A percentile compares a stretch with the other conserved stretches of the same genome.
Conservation (phyloP, 2,888 invertebrate genomes). For the Dolichopus griseipennis region DNA sequence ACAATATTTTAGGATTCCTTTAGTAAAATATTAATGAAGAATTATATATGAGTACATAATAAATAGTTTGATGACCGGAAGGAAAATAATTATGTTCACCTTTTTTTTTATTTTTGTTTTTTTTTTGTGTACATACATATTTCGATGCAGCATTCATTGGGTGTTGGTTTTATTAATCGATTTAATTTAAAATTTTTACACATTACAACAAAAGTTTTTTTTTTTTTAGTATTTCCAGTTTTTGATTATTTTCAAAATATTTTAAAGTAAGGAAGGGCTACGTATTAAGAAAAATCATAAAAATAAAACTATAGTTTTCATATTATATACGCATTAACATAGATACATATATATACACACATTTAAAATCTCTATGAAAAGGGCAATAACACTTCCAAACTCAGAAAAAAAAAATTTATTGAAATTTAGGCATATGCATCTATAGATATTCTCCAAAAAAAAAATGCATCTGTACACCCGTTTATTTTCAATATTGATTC, state of each 20-base stretch:
- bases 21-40: too few species aligned
- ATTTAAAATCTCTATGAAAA: neutral
- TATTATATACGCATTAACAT: neutral
- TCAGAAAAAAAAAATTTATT: neutral
- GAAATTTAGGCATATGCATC: constrained; percentile 1
- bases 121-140: neutral
- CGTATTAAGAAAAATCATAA: neutral
- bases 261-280: neutral
- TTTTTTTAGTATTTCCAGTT: neutral
- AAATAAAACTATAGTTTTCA: neutral
- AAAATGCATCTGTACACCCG: constrained; percentile 11
- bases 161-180: neutral
- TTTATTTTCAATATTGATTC: neutral
- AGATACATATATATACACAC: too few species aligned
- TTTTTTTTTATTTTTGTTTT: neutral
- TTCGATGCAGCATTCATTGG: neutral
- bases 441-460: neutral
- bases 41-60: too few species aligned
- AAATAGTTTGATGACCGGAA: constrained; percentile 6
- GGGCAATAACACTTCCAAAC: neutral
- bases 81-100: neutral
- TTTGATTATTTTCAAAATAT: too few species aligned
- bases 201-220: neutral
- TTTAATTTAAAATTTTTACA: neutral
- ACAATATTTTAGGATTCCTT: neutral